Evolutionary conservation across 2,888 invertebrate species (phyloP).

Genomic region (Acronicta leporina): DNA sequence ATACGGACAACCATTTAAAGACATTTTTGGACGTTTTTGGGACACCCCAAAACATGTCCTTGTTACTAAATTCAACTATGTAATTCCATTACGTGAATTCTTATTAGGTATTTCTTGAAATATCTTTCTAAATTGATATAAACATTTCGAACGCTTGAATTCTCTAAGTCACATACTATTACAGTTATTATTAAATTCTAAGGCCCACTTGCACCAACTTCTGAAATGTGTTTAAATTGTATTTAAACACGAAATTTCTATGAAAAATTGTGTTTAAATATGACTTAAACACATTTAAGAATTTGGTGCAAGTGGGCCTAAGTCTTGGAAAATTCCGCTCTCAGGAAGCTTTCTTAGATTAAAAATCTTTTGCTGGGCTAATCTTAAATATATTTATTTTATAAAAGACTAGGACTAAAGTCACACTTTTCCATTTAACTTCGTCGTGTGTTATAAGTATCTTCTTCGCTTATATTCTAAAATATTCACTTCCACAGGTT

Average conservation of each 20-base stretch:
- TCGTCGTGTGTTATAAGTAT: slow-evolving; percentile 44
- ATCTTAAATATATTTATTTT: no score
- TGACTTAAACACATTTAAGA: no score
- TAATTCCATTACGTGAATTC: background rate
- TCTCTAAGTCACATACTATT: background rate
- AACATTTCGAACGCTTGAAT: background rate
- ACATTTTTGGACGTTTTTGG: no score
- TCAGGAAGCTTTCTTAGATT: slow-evolving; percentile 9
- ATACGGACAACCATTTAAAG: no score
- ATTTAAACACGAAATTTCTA: no score
- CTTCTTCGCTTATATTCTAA: slow-evolving; percentile 43
- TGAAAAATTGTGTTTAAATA: no score
- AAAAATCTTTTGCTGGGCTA: slow-evolving; percentile 9
- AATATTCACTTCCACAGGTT: slow-evolving; percentile 43
- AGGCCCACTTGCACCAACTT: no score
- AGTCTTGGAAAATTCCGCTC: background rate
- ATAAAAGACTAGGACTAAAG: slow-evolving; percentile 30
- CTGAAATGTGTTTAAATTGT: no score
- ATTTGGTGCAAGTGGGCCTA: no score
- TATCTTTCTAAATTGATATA: background rate
- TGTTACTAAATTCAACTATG: no score
- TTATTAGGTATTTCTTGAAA: no score
- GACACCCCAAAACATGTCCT: no score
- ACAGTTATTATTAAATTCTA: slow-evolving; percentile 1
- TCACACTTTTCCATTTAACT: slow-evolving; percentile 48